Base-by-base conservation (phyloP, 2,888 invertebrate species). In the Hirudinaria manillensis region DNA sequence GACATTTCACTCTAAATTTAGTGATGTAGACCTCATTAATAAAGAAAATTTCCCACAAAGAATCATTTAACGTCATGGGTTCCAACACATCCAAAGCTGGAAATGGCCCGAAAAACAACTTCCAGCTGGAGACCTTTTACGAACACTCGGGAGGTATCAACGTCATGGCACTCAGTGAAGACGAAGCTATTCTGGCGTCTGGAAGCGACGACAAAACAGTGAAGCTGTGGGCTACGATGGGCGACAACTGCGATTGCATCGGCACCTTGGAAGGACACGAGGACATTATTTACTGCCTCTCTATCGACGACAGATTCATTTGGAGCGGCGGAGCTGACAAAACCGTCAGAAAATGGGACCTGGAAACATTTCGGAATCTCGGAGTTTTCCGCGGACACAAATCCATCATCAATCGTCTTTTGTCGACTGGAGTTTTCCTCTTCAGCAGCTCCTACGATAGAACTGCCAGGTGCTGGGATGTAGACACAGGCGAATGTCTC, bases 281-380 rank as follows among this genome's bases (percentile, higher is more conserved):
- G 27, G 85, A 85, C 77, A 87, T 87, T 81, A 84, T 88, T 76
- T 87, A 86, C 72, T 86, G 86, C 76, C 83, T 87, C 68, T 79
- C 85, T 10, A 83, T 87, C 67, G 84, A 84, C 67, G 87, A 87
- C 76, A 84, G 84, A 72, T 87, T 81, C 80, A 86, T 87, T 45
- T 74, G 87, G 16, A 87, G 87, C 45, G 87, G 87, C 70, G 86
- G 86, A 77, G 86, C 87, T 3, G 88, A 88, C 80, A 82, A 83
- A 76, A 87, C 87, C 2, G 81, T 88, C 72, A 82, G 85, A 70
- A 87, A 87, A 79, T 88, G 87, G 87, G 86, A 87, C 79, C 86
- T 87, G 77, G 83, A 83, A 77, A 85, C 85, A 53, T 86, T 86
- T 76, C 85, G 87, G 76, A 87, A 87, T 78, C 80, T 86, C 51